A percentile compares a stretch with the other conserved stretches of the same genome.
phyloP scores from a whole-genome alignment of 2,797 vertebrate genomes.

The Melanotaenia nigrans region DNA sequence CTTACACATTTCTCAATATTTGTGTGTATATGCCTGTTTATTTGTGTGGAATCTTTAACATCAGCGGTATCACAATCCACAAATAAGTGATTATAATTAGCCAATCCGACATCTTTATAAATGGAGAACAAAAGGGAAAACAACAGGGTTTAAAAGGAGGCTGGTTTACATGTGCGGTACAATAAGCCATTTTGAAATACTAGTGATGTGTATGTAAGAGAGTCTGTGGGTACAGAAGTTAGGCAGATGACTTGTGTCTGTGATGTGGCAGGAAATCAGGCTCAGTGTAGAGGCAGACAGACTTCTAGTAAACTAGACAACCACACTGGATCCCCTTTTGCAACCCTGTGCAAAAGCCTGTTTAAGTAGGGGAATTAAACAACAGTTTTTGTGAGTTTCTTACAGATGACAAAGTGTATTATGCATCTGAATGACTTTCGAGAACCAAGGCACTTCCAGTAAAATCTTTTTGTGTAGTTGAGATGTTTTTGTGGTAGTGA shows the following conservation, averaged over 20 bases:
- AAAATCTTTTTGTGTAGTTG: constrained; percentile 28
- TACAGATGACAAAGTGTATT: constrained; percentile 23
- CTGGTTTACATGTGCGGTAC: constrained; percentile 11
- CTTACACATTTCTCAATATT: neutral
- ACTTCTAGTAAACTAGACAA: constrained; percentile 59
- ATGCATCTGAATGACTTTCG: constrained; percentile 45
- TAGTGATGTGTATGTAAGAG: constrained; percentile 18
- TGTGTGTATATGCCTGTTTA: neutral
- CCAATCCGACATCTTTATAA: constrained; percentile 11
- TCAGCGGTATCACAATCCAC: neutral
- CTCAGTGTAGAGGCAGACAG: constrained; percentile 49
- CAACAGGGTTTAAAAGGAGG: constrained; percentile 5
- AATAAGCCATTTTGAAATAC: constrained; percentile 37
- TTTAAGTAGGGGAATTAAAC: neutral
- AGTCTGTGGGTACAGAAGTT: constrained; percentile 43
- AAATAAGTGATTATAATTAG: constrained; percentile 20
- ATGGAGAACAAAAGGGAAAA: constrained; percentile 23
- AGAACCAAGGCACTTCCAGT: constrained; percentile 52
- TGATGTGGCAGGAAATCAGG: constrained; percentile 59
- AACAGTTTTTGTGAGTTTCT: constrained; percentile 22
- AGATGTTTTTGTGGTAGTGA: constrained; percentile 17
- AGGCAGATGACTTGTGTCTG: constrained; percentile 48
- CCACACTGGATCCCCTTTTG: constrained; percentile 32
- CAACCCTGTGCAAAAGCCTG: constrained; percentile 15
- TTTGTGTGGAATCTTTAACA: neutral